Conservation (phyloP, 1,140 invertebrate genomes). For the Drosophila lacertosa region DNA sequence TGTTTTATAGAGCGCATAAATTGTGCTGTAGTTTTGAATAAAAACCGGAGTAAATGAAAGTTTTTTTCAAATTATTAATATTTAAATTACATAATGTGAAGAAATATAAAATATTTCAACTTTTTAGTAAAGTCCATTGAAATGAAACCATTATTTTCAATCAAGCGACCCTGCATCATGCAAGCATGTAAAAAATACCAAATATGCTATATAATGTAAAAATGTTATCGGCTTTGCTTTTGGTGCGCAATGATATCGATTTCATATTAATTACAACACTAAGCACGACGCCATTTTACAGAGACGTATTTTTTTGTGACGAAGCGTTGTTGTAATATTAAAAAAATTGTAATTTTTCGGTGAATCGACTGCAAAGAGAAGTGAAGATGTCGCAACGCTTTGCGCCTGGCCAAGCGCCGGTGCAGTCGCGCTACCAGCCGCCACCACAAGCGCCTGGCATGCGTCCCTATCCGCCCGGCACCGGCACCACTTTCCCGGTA, state of each 20-base stretch:
- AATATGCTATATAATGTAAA: no score
- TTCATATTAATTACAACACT: conserved; percentile 45
- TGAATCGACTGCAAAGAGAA: conserved; percentile 18
- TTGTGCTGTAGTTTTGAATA: no score
- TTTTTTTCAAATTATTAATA: no score
- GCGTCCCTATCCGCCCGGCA: conserved; percentile 75
- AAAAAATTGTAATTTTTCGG: conserved; percentile 43
- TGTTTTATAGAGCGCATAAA: no score
- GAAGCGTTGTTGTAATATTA: conserved; percentile 61
- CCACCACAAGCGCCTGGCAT: conserved; percentile 78
- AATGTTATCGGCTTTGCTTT: no score
- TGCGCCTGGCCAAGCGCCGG: conserved; percentile 79
- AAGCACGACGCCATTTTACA: conserved; percentile 69
- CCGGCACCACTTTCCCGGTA: conserved; percentile 75
- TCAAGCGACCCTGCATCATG: no score
- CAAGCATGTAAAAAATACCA: no score
- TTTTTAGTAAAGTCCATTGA: no score
- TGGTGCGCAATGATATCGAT: background rate
- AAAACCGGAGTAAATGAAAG: no score
- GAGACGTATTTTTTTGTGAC: conserved; percentile 62
- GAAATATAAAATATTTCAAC: no score
- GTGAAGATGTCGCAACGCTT: conserved; percentile 80
- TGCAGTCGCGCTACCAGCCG: conserved; percentile 77
- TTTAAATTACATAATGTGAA: no score
- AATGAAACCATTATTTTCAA: no score